Evolutionary conservation across 2,797 vertebrate genomes (phyloP).

Genomic region (Gymnodraco acuticeps): DNA sequence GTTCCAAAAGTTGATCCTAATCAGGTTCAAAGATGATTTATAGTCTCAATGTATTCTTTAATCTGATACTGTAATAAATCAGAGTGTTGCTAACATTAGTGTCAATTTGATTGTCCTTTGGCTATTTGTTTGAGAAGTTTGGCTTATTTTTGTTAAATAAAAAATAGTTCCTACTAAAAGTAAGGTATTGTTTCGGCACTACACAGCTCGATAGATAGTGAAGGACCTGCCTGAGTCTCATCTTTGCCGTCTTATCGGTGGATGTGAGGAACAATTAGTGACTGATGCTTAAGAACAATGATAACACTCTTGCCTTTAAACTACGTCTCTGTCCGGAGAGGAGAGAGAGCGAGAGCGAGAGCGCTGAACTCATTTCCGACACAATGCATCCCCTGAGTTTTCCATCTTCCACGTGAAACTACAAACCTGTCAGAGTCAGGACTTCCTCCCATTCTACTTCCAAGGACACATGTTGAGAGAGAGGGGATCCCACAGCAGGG

Average conservation of each 20-base stretch:
- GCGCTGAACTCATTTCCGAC: slow-evolving; percentile 70
- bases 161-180: not conserved
- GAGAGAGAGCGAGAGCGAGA: slow-evolving; percentile 3
- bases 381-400: slow-evolving; percentile 73
- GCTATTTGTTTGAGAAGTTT: slow-evolving; percentile 1
- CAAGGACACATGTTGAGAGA: slow-evolving; percentile 88
- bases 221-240: slow-evolving; percentile 1
- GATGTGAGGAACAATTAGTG: slow-evolving; percentile 20
- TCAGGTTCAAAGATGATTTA: not conserved
- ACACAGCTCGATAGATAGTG: not conserved
- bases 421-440: slow-evolving; percentile 96
- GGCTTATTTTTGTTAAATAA: not conserved
- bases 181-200: not conserved
- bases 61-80: not conserved
- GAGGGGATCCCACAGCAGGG: slow-evolving; percentile 88
- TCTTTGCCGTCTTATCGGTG: slow-evolving; percentile 8
- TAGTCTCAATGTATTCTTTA: not conserved
- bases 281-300: slow-evolving; percentile 25
- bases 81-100: not conserved
- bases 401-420: slow-evolving; percentile 88
- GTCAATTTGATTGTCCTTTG: not conserved
- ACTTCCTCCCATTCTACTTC: slow-evolving; percentile 97
- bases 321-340: slow-evolving; percentile 21
- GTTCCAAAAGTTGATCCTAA: not conserved
- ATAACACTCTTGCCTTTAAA: slow-evolving; percentile 27